Evolutionary conservation across 2,113 vertebrate genomes (phyloP), one percentile per base, ranked within the genome.

Genomic region (Corythoichthys haematopterus): DNA sequence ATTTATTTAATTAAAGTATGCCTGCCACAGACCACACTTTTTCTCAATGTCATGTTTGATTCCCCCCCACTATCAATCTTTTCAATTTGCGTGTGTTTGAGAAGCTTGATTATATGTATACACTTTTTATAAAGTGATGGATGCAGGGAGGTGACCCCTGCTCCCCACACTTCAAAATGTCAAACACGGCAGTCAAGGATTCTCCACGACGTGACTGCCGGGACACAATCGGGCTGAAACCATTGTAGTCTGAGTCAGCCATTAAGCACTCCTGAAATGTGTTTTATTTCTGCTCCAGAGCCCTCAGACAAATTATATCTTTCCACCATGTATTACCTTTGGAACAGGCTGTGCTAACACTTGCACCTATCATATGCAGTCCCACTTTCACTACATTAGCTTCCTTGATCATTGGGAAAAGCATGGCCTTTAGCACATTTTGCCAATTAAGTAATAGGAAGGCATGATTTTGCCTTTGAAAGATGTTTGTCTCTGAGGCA

Each of bases 251-350:
- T 28, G 20, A 28, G 20, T 28, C 20, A 28, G 20, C 20, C 51
- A 79, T 69, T 43, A 43, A 43, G 40, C 40, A 43, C 40, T 7
- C 6, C 9, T 43, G 40, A 43, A 43, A 43, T 2, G 40, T 43
- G 40, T 43, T 43, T 43, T 43, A 33, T 55, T 55, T 33, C 2
- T 33, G 72, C 70, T 40, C 59, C 64, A 64, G 14, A 71, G 71
- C 69, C 68, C 57, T 65, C 69, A 76, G 66, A 77, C 65, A 75
- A 69, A 40, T 75, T 40, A 28, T 70, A 50, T 72, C 66, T 69
- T 47, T 61, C 56, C 46, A 71, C 76, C 80, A 74, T 78, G 76
- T 78, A 83, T 71, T 68, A 74, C 74, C 61, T 43, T 70, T 61
- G 16, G 51, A 70, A 61, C 40, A 63, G 47, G 48, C 72, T 62